A percentile compares a stretch with the other conserved stretches of the same genome.
These are phyloP conservation scores for Indri indri DNA, from an alignment of 2,113 vertebrate species.

Conservation along the genomic window DNA sequence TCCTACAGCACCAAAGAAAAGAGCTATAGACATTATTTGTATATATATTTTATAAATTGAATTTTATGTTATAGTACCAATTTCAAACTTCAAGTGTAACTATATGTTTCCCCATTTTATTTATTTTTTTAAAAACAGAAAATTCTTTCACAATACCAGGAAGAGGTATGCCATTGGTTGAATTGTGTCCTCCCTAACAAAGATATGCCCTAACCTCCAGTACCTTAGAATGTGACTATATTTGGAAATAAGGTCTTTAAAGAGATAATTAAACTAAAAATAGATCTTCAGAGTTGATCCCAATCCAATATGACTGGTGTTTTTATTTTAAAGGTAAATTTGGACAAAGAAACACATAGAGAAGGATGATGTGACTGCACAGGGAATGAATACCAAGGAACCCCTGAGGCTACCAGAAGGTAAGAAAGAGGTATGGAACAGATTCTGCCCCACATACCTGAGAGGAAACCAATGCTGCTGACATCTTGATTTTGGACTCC, in stretches of 20 bases:
- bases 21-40: background rate
- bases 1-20: background rate
- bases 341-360: background rate
- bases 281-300: background rate
- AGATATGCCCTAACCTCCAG: background rate
- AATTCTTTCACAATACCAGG: background rate
- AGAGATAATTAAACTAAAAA: background rate
- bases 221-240: background rate
- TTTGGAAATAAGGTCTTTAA: background rate
- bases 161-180: background rate
- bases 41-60: background rate
- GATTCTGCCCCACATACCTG: background rate
- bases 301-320: background rate
- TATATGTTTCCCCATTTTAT: background rate
- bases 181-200: background rate
- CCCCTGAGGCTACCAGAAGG: background rate
- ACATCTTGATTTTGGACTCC: background rate
- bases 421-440: background rate
- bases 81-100: background rate
- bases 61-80: background rate
- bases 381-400: background rate
- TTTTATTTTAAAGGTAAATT: background rate
- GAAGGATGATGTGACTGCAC: background rate
- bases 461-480: background rate
- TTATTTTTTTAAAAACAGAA: background rate